Evolutionary conservation across 2,888 invertebrate species (phyloP).

Genomic region (Torymus texanus): DNA sequence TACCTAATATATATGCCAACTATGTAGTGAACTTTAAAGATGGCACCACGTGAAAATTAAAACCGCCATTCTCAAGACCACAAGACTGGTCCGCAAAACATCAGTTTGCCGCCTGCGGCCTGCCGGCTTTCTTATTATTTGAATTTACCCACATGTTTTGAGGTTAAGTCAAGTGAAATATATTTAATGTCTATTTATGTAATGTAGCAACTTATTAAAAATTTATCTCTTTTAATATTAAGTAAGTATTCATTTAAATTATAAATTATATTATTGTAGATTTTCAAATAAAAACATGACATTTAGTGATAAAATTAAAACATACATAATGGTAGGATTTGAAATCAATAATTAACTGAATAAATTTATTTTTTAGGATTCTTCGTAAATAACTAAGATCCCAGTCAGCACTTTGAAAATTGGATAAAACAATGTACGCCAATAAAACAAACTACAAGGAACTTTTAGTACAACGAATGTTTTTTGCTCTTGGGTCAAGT

Average conservation of each 20-base stretch:
- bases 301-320: too few relatives aligned
- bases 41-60: conserved; percentile 28
- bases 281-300: too few relatives aligned
- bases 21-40: conserved; percentile 5
- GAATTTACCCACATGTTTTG: conserved; percentile 34
- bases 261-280: too few relatives aligned
- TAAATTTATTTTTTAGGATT: background rate
- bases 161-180: conserved; percentile 32
- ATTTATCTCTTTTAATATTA: background rate
- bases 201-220: background rate
- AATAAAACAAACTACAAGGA: conserved; percentile 76
- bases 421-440: conserved; percentile 55
- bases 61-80: too few relatives aligned
- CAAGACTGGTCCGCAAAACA: conserved; percentile 5
- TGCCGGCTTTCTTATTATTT: conserved; percentile 43
- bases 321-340: too few relatives aligned
- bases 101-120: background rate
- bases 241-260: conserved; percentile 7
- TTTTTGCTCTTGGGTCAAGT: conserved; percentile 79
- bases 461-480: conserved; percentile 78
- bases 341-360: too few relatives aligned
- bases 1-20: too few relatives aligned
- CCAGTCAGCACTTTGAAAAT: conserved; percentile 19
- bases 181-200: conserved; percentile 14
- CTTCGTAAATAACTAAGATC: background rate